Evolutionary conservation across 2,888 invertebrate species (phyloP), one percentile per base, ranked within the genome.

Genomic region (Tipula lateralis): DNA sequence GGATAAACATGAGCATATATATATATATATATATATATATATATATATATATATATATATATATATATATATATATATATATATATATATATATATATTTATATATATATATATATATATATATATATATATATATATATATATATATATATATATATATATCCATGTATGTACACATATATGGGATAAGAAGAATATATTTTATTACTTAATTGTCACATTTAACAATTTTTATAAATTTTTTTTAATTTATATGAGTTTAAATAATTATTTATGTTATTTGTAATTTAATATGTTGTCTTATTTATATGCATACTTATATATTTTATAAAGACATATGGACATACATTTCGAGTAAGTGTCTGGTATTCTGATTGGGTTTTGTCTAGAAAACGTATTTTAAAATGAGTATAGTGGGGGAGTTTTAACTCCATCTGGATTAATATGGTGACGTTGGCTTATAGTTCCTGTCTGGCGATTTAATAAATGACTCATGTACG

Each of bases 121-220:
- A 13, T 39, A 39, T 39, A 39, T 39, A 32, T 32, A 32, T 32
- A 32, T 32, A 32, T 32, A 44, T n/a, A 44, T n/a, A 44, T 7
- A n/a, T n/a, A 44, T 3, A n/a, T 44, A 39, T 39, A n/a, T 39
- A 6, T 39, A 39, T n/a, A n/a, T n/a, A n/a, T n/a, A n/a, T 39
- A n/a, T 39, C 39, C n/a, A 36, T 36, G 12, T 34, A 36, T 36
- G 12, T 34, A 34, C 12, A 32, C 12, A 16, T 50, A 50, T 50
- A 50, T 44, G 7, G 66, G 66, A 66, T 66, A 66, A 66, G 66
- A 66, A 24, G 66, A 66, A 66, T 66, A 66, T 66, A 66, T 66
- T 66, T 66, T 66, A 66, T 66, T 66, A n/a, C 66, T 66, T 66
- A 66, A 66, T 66, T 66, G 66, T 66, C 66, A 66, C 66, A 66